These are phyloP conservation scores for Amazona ochrocephala DNA, from an alignment of 2,797 vertebrate genomes.

Conservation along the genomic window DNA sequence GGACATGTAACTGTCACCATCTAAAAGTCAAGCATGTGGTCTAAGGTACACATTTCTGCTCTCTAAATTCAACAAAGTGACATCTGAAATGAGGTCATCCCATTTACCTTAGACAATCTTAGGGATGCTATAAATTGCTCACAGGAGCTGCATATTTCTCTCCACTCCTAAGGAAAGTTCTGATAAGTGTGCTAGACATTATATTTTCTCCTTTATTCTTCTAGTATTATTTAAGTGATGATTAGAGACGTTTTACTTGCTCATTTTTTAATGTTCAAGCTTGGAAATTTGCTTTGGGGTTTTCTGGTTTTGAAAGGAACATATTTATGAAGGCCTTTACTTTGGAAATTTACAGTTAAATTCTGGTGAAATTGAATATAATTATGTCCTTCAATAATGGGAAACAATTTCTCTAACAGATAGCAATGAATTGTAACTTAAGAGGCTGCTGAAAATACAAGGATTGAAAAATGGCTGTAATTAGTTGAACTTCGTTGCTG, in stretches of 20 bases:
- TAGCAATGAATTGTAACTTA: conserved; percentile 14
- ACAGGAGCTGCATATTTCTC: not conserved
- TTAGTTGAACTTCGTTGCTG: conserved; percentile 34
- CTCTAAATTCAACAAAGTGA: not conserved
- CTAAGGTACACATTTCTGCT: not conserved
- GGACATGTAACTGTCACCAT: not conserved
- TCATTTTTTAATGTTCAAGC: not conserved
- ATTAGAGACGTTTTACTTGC: not conserved
- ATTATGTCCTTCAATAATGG: conserved; percentile 11
- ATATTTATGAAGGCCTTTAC: not conserved
- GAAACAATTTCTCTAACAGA: conserved; percentile 40
- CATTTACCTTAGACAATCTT: not conserved
- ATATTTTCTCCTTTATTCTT: not conserved
- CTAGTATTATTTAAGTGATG: not conserved
- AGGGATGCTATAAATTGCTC: not conserved
- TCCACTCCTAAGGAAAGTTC: not conserved
- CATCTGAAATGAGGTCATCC: not conserved
- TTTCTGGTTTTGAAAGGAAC: not conserved
- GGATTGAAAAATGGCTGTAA: conserved; percentile 37
- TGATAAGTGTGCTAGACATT: not conserved
- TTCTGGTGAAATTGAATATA: conserved; percentile 54
- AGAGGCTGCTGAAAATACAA: conserved; percentile 25
- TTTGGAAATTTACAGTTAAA: conserved; percentile 13
- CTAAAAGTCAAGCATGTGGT: not conserved
- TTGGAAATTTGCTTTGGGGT: not conserved